Base-by-base conservation (phyloP, 2,113 vertebrate genomes). In the Canis aureus region DNA sequence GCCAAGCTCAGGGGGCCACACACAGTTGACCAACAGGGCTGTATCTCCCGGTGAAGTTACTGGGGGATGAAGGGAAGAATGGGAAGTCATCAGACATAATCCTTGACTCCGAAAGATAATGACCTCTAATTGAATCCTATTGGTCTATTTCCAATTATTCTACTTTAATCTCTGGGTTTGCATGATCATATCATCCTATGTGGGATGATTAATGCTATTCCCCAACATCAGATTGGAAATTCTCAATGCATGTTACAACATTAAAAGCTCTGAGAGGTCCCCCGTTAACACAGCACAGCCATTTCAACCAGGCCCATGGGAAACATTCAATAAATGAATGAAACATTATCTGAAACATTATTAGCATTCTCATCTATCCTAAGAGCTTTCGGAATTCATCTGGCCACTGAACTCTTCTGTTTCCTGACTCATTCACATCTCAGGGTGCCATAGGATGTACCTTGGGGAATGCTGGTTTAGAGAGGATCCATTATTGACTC, bases 141-240 rank as follows among this genome's bases (percentile, higher is more conserved):
- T 35, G 11, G 8, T 60, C 35, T 49, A 27, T 66, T 86, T 96
- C 43, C 53, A 85, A 35, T 86, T 57, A 38, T 82, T 81, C 66
- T 49, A 35, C 25, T 81, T 90, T 73, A 76, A 49, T 62, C 66
- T 74, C 5, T 76, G 19, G 55, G 83, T 55, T 15, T 55, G 22
- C 16, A 60, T 62, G 35, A 76, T 55, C 53, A 66, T 59, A 27
- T 78, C 25, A 64, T 76, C 19, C 49, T 64, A 49, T n/a, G 3
- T 93, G 57, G 13, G 32, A 78, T 38, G 83, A 38, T 89, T 74
- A 78, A 53, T 78, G 53, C 91, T 90, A 90, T 66, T 91, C 23
- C 13, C 38, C 49, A 82, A 82, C 23, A 38, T 66, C 66, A 71
- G 57, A 74, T 32, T 81, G 78, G 73, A 87, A 22, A 67, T 74